These are phyloP conservation scores for Nasonia longicornis DNA, from an alignment of 1,140 invertebrate species.

Conservation along the genomic window DNA sequence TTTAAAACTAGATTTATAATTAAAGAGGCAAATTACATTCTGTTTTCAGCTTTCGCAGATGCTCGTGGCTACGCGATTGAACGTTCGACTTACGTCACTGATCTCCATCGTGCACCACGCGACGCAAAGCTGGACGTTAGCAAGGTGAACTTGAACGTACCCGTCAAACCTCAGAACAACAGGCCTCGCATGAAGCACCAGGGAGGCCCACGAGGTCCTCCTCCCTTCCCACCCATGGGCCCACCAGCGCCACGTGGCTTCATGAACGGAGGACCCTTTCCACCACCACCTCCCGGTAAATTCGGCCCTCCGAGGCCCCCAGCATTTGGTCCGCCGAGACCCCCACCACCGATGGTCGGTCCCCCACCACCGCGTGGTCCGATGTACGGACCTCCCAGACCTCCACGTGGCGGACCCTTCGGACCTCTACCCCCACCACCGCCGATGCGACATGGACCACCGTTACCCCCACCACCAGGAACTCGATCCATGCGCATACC, in stretches of 20 bases:
- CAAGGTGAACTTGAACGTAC: slow-evolving; percentile 30
- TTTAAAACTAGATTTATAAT: neutral
- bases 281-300: slow-evolving; percentile 25
- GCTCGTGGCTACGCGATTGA: slow-evolving; percentile 75
- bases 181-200: slow-evolving; percentile 21
- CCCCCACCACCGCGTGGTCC: slow-evolving; percentile 18
- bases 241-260: slow-evolving; percentile 46
- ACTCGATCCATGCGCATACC: slow-evolving; percentile 45
- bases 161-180: neutral
- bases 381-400: slow-evolving; percentile 22
- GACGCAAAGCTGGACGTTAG: slow-evolving; percentile 51
- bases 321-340: neutral
- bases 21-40: slow-evolving; percentile 32
- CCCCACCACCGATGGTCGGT: neutral
- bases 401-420: slow-evolving; percentile 35
- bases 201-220: slow-evolving; percentile 15
- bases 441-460: slow-evolving; percentile 43
- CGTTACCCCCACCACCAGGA: slow-evolving; percentile 39
- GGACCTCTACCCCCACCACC: slow-evolving; percentile 35
- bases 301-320: neutral
- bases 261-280: slow-evolving; percentile 36
- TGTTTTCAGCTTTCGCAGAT: slow-evolving; percentile 70
- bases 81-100: slow-evolving; percentile 67
- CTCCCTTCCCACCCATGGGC: slow-evolving; percentile 48
- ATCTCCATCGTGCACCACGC: slow-evolving; percentile 37